phyloP scores from a whole-genome alignment of 23 tunicate species.

The Ascidia mentula region DNA sequence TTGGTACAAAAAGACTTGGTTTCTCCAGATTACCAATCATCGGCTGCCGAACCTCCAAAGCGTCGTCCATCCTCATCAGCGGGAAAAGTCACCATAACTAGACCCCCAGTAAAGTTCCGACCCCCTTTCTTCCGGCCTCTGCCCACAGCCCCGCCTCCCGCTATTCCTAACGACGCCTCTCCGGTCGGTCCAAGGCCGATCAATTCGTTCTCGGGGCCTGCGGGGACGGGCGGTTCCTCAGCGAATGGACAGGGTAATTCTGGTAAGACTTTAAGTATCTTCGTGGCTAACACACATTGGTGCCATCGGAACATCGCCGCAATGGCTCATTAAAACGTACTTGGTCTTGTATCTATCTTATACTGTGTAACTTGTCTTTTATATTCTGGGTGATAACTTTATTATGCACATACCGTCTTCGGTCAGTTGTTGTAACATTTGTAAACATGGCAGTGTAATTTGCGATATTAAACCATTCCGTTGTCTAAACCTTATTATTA shows the following conservation, averaged over 20 bases:
- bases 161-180: constrained; percentile 25
- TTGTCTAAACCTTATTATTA: too few species aligned
- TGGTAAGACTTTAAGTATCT: neutral
- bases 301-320: neutral
- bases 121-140: constrained; percentile 69
- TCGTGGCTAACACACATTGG: neutral
- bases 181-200: constrained; percentile 24
- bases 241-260: neutral
- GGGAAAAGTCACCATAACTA: constrained; percentile 18
- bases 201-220: neutral
- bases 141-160: constrained; percentile 34
- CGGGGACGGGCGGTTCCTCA: neutral
- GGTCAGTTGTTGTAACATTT: too few species aligned
- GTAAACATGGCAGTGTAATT: too few species aligned
- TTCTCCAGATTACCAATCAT: constrained; percentile 70
- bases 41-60: constrained; percentile 57
- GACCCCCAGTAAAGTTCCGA: constrained; percentile 32
- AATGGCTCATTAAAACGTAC: too few species aligned
- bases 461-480: too few species aligned
- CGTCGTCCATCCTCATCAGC: constrained; percentile 6
- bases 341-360: too few species aligned
- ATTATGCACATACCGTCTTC: too few species aligned
- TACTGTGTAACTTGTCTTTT: too few species aligned
- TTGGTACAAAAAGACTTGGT: neutral
- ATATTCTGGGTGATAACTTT: too few species aligned